Base-by-base conservation (phyloP, 1,140 invertebrate genomes). In the Drosophila prosaltans region DNA sequence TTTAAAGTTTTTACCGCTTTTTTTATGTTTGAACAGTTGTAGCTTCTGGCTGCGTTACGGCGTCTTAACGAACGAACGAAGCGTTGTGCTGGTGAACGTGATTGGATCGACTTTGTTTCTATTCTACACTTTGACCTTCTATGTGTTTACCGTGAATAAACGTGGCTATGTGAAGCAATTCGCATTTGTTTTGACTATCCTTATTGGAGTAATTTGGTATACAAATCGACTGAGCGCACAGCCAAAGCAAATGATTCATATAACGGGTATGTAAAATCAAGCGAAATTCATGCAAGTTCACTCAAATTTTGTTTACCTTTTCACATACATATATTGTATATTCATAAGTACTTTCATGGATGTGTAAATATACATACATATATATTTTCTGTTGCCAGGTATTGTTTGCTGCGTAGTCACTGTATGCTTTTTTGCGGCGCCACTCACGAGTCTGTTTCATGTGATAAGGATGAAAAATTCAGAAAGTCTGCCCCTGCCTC, bases 401-500 rank as follows among this genome's bases (percentile, higher is more conserved):
- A 91, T 96, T 11, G 88, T 96, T 28, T 95, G 96, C 74, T 96
- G 95, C 81, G 81, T 93, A 40, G 93, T 97, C 5, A 96, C 96
- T 9, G 93, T 97, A 51, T 78, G 96, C 51, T 97, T 96, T 76
- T 96, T 97, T 91, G 96, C 95, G 32, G 95, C 96, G 45, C 97
- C 97, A 24, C 93, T 97, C 68, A 95, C 95, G 26, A 95, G 95
- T 80, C 90, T 97, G 74, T 93, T 96, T 43, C 95, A 97, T 92
- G 96, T 97, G 7, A 94, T 97, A 60, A 94, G 93, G 92, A 94
- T 95, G 7, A 96, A 95, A 90, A 96, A 94, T 90, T 95, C 95
- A 3, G 96, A 97, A 70, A 95, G 94, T 92, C 93, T 97, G 78
- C 96, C 96, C 70, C 96, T 96, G 91, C 95, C 96, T 16, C 93